A percentile compares a stretch with the other conserved stretches of the same genome.
These are phyloP conservation scores for Micropoecilia bifurca DNA, from an alignment of 2,797 vertebrate genomes.

Conservation along the genomic window DNA sequence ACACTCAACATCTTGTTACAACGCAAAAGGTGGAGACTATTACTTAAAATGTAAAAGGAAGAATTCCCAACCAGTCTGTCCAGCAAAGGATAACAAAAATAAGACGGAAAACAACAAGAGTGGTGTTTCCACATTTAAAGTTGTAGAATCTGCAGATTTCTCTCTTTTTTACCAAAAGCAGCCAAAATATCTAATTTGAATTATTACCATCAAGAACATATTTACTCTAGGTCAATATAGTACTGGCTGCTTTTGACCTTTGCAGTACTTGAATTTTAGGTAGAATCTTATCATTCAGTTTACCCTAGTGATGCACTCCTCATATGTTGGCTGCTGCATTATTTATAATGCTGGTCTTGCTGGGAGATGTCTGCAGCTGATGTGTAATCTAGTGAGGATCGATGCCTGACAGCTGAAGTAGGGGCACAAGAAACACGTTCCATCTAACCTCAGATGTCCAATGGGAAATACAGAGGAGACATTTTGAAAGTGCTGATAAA, in stretches of 20 bases:
- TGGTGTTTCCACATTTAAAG: conserved; percentile 1
- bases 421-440: conserved; percentile 57
- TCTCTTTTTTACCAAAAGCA: conserved; percentile 1
- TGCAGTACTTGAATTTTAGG: conserved; percentile 60
- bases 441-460: conserved; percentile 63
- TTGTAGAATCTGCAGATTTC: conserved; percentile 11
- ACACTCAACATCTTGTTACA: conserved; percentile 13
- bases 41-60: not conserved
- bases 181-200: conserved; percentile 33
- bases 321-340: conserved; percentile 63
- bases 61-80: conserved; percentile 44
- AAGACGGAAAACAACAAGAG: conserved; percentile 36
- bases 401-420: conserved; percentile 72
- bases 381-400: conserved; percentile 75
- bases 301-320: conserved; percentile 59
- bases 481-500: conserved; percentile 70
- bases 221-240: conserved; percentile 60
- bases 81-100: not conserved
- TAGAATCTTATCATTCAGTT: conserved; percentile 50
- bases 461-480: conserved; percentile 73
- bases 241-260: conserved; percentile 57
- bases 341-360: conserved; percentile 70
- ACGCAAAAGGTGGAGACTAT: conserved; percentile 9
- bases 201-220: conserved; percentile 58
- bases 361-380: conserved; percentile 50